Base-by-base conservation (phyloP, 2,797 vertebrate species). In the Petrocephalus sullivani region DNA sequence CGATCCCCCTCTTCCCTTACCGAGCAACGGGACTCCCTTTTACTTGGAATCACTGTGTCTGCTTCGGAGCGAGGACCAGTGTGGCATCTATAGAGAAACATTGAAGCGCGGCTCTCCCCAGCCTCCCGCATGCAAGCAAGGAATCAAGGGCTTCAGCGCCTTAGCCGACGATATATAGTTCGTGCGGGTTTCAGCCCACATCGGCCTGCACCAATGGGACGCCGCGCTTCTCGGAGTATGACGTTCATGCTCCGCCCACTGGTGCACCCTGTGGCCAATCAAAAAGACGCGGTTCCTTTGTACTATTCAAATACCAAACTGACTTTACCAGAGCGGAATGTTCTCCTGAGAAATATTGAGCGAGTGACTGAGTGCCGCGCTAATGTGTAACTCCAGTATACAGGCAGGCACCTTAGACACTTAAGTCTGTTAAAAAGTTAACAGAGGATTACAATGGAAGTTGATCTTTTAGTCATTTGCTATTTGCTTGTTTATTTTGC, bases 231-330 rank as follows among this genome's bases (percentile, higher is more conserved):
- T 33, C 54, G 14, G 37, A 88, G 87, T 88, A 28, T 28, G 89
- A 87, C 84, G 23, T 51, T 12, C 19, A 93, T 93, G 93, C 95
- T 92, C 94, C 95, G 94, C 95, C 94, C 94, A 94, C 94, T 94
- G 92, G 57, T 88, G 88, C 57, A 89, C 85, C 90, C 91, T 89
- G 87, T 41, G 90, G 90, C 97, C 97, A 98, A 98, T 98, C 90
- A 93, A 92, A 93, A 90, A 90, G 94, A 96, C 96, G 97, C 96
- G 97, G 97, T 95, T 95, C 95, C 94, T 95, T 95, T 94, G 95
- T 95, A 95, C 94, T 92, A 96, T 96, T 97, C 97, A 97, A 98
- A 97, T 93, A 93, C 94, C 93, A 94, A 93, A 93, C 61, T 90
- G 78, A 86, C 88, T 87, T 91, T 85, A 33, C 91, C 92, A 92